phyloP scores from a whole-genome alignment of 1,140 invertebrate genomes.

The Uloborus diversus region DNA sequence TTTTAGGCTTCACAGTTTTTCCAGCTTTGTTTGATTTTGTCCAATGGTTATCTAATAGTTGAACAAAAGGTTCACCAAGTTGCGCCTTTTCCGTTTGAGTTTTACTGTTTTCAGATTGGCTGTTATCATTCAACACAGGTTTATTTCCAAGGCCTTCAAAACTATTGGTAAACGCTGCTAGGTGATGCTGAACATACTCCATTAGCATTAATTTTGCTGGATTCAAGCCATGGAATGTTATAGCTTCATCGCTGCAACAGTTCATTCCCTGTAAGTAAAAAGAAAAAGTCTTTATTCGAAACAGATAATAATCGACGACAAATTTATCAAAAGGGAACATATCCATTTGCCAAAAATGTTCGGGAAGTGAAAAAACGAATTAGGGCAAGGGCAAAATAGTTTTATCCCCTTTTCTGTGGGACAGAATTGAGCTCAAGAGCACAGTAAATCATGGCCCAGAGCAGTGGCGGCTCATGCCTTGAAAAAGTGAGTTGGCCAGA shows the following conservation, averaged over 20 bases:
- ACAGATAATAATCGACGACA: neutral
- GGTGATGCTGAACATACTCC: slow-evolving; percentile 59
- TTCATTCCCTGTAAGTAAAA: slow-evolving; percentile 63
- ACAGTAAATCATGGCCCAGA: neutral
- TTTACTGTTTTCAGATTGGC: neutral
- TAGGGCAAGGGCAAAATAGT: neutral
- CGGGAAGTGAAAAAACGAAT: neutral
- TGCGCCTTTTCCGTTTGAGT: neutral
- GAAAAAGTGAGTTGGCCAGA: no score
- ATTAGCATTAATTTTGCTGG: slow-evolving; percentile 64
- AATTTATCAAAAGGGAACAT: neutral
- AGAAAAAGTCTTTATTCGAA: slow-evolving; percentile 9
- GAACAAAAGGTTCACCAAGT: slow-evolving; percentile 43
- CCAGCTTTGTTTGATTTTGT: neutral
- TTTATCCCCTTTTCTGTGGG: neutral
- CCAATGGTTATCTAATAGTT: slow-evolving; percentile 39
- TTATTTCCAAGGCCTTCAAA: slow-evolving; percentile 49
- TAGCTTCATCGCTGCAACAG: slow-evolving; percentile 67
- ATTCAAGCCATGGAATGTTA: slow-evolving; percentile 67
- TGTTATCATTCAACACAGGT: neutral
- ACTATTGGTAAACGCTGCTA: slow-evolving; percentile 55
- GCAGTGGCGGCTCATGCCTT: no score
- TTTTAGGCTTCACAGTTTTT: neutral
- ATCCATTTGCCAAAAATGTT: neutral
- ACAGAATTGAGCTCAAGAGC: neutral